Percentiles rank a stretch among this genome's conserved stretches.
Conservation (phyloP, 2,888 invertebrate species). For the Cosmopolites sordidus region DNA sequence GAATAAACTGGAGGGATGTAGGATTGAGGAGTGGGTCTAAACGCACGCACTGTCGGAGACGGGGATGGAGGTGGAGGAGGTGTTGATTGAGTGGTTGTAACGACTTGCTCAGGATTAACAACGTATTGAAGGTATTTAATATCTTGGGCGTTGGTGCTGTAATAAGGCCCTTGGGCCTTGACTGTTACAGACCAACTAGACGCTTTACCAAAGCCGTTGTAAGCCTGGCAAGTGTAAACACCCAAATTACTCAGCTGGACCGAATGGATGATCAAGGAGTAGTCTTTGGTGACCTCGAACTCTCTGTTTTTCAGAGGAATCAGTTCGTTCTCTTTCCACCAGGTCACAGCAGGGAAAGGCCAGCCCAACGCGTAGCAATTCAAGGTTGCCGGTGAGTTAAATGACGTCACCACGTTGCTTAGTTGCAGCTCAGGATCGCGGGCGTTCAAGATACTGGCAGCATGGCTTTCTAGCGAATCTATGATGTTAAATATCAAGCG, state of each 20-base stretch:
- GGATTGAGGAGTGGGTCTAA: slow-evolving; percentile 35
- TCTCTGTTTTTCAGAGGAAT: slow-evolving; percentile 65
- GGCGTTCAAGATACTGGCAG: slow-evolving; percentile 62
- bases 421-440: slow-evolving; percentile 50
- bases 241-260: slow-evolving; percentile 72
- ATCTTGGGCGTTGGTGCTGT: slow-evolving; percentile 51
- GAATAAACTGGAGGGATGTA: slow-evolving; percentile 33
- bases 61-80: slow-evolving; percentile 35
- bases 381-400: slow-evolving; percentile 66
- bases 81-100: slow-evolving; percentile 28
- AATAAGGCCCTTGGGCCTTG: slow-evolving; percentile 67
- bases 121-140: slow-evolving; percentile 56
- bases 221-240: slow-evolving; percentile 84
- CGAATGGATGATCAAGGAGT: slow-evolving; percentile 68
- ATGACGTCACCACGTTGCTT: slow-evolving; percentile 59
- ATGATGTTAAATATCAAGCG: slow-evolving; percentile 12
- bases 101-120: slow-evolving; percentile 50
- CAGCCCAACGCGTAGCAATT: slow-evolving; percentile 79
- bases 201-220: slow-evolving; percentile 70
- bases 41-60: slow-evolving; percentile 36
- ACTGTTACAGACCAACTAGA: slow-evolving; percentile 73
- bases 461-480: slow-evolving; percentile 47
- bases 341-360: slow-evolving; percentile 74
- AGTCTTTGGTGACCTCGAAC: slow-evolving; percentile 70
- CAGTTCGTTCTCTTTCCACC: slow-evolving; percentile 78